These are phyloP conservation scores for Sturnira hondurensis DNA, from an alignment of 2,113 vertebrate species.

Conservation along the genomic window DNA sequence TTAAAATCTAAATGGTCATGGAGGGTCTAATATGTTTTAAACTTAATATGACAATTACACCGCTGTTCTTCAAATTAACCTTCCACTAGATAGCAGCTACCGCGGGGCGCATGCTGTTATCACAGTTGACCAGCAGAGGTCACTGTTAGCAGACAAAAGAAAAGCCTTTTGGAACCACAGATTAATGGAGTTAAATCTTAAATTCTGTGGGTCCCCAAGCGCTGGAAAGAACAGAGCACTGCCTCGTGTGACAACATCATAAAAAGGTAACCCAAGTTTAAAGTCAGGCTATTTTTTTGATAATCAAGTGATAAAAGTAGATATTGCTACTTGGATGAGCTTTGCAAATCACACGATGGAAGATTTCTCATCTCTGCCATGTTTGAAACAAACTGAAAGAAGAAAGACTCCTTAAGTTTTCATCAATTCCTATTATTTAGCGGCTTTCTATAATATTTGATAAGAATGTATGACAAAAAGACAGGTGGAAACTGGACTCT, in stretches of 20 bases:
- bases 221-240: neutral
- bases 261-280: neutral
- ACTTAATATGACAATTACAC: neutral
- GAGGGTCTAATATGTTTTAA: neutral
- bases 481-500: neutral
- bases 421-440: neutral
- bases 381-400: neutral
- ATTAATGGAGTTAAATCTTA: neutral
- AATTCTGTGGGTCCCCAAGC: neutral
- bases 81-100: neutral
- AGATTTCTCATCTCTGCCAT: neutral
- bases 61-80: neutral
- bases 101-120: neutral
- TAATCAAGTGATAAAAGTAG: neutral
- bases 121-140: slow-evolving; percentile 81
- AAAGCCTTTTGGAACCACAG: neutral
- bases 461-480: neutral
- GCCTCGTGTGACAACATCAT: neutral
- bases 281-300: slow-evolving; percentile 14
- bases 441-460: neutral
- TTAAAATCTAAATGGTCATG: neutral
- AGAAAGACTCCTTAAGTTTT: neutral
- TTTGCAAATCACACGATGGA: neutral
- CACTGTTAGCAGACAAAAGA: slow-evolving; percentile 79
- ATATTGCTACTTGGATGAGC: neutral